Evolutionary conservation across 2,888 invertebrate genomes (phyloP), one percentile per base, ranked within the genome.

Genomic region (Crematogaster levior): DNA sequence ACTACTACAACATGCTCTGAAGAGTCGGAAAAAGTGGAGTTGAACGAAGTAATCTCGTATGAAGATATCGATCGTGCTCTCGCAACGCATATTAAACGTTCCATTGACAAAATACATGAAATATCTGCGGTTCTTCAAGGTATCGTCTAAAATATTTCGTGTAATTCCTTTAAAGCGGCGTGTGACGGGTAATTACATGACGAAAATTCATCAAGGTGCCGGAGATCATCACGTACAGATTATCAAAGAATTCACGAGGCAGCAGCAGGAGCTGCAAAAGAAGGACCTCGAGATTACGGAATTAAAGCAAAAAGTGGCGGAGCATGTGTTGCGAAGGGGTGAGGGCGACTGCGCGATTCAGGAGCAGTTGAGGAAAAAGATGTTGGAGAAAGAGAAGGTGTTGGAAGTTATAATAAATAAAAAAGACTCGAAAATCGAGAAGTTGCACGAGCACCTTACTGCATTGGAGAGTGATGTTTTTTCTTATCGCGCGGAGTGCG

Each of bases 81-180:
- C 21, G 85, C 86, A 18, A 86, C 73, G 7, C 86, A 88, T 58
- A 83, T 90, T 6, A 88, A 85, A 82, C 85, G 85, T 37, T 91
- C 89, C 21, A 91, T 90, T 30, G 81, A 87, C 34, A 89, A 75
- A 51, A 82, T 90, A 5, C 65, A 88, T 24, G 85, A 84, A 81
- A 86, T 92, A 79, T 89, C 86, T 27, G 60, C 56, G n/a, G 85
- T 74, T 12, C 81, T 92, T 27, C 70, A 86, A 88, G 92, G 92
- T 92, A 86, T 66, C 15, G 9, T 7, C 15, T 40, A 51, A 68
- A 65, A 18, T 74, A 58, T 21, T 15, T 43, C 81, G 10, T 18
- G 66, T 60, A 40, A 3, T 53, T 18, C 40, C 7, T 60, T 21
- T 24, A 46, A 43, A 6, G 12, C 10, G 46, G 65, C 18, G 10